Evolutionary conservation across 2,797 vertebrate genomes (phyloP).

Genomic region (Pangasius djambal): DNA sequence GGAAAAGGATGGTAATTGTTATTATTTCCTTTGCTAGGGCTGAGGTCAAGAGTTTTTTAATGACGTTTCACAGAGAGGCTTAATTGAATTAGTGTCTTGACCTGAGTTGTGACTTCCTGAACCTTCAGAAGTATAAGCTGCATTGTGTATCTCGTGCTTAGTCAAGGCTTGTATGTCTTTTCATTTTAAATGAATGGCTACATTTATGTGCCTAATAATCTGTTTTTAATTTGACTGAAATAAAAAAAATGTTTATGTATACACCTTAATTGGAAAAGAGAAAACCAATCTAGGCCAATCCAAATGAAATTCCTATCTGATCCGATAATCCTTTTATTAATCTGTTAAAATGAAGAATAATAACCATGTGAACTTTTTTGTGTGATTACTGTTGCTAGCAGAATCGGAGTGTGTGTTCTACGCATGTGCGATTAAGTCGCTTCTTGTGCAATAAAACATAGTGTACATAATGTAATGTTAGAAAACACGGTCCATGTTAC

Average conservation of each 20-base stretch:
- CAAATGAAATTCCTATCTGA: background rate
- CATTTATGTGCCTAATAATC: background rate
- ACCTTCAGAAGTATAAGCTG: background rate
- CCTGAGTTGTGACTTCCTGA: background rate
- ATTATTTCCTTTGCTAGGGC: slow-evolving; percentile 21
- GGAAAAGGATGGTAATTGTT: slow-evolving; percentile 8
- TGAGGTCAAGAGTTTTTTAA: background rate
- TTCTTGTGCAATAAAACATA: background rate
- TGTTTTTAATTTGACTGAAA: background rate
- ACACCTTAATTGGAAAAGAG: background rate
- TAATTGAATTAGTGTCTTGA: slow-evolving; percentile 27
- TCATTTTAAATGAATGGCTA: background rate
- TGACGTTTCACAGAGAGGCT: background rate
- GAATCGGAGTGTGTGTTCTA: background rate
- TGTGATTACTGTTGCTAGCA: background rate
- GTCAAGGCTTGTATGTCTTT: no score
- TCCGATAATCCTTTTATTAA: background rate
- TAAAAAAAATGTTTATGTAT: background rate
- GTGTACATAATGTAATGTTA: background rate
- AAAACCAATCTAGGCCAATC: background rate
- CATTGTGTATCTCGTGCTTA: background rate
- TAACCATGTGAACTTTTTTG: background rate
- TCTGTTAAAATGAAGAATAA: background rate
- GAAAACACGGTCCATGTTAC: no score
- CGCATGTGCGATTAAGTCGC: background rate